Percentiles rank a stretch among this genome's conserved stretches.
These are phyloP conservation scores for Chaenodraco wilsoni DNA, from an alignment of 2,797 vertebrate genomes.

Conservation along the genomic window DNA sequence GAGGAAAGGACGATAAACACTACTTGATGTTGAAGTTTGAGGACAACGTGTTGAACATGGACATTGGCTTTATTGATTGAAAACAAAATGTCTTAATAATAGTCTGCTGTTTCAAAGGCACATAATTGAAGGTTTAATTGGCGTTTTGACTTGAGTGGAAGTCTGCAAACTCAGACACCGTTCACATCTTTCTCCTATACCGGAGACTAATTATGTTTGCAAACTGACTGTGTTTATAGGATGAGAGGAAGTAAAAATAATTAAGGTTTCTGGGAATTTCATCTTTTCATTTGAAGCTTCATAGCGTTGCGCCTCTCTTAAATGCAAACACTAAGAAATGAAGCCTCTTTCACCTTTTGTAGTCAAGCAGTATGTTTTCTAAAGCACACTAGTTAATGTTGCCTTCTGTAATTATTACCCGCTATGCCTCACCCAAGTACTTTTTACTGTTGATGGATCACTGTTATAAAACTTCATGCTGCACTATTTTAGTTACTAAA, in stretches of 20 bases:
- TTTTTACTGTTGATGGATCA: slow-evolving; percentile 37
- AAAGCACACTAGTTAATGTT: slow-evolving; percentile 2
- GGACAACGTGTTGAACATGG: not conserved
- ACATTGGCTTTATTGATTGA: not conserved
- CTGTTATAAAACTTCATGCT: slow-evolving; percentile 39
- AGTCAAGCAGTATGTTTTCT: slow-evolving; percentile 25
- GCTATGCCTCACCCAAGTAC: not conserved
- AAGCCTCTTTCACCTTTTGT: slow-evolving; percentile 13
- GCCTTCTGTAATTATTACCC: slow-evolving; percentile 15
- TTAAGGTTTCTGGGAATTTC: not conserved
- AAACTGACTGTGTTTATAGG: slow-evolving; percentile 6
- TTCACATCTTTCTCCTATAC: not conserved
- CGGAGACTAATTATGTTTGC: slow-evolving; percentile 8
- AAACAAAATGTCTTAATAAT: not conserved
- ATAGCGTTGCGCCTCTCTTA: not conserved
- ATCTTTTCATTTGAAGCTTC: slow-evolving; percentile 22
- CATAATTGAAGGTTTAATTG: not conserved
- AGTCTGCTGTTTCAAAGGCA: not conserved
- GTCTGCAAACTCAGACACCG: not conserved
- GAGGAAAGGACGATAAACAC: not conserved
- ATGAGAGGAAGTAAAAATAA: slow-evolving; percentile 13
- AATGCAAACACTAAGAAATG: slow-evolving; percentile 12
- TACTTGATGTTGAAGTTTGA: not conserved
- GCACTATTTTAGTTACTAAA: slow-evolving; percentile 42
- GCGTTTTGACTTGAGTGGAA: not conserved